phyloP scores from a whole-genome alignment of 2,888 invertebrate genomes.

The Cosmia pyralina region DNA sequence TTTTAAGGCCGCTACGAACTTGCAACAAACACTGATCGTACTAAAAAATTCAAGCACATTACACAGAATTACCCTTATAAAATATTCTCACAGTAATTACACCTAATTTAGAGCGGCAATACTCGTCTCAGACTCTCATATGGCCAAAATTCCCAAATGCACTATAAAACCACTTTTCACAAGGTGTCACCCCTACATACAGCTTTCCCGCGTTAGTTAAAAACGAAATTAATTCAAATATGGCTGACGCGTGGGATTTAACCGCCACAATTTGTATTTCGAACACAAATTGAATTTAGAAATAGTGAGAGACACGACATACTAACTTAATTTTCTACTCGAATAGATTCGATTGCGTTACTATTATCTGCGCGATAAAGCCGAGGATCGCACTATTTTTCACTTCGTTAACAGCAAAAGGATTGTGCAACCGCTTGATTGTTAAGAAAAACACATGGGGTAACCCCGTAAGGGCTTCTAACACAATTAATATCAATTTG shows the following conservation, averaged over 20 bases:
- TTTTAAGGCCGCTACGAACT: conserved; percentile 11
- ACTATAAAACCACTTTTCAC: conserved; percentile 75
- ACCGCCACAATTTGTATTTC: conserved; percentile 84
- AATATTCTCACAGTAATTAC: conserved; percentile 67
- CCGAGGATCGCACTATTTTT: conserved; percentile 67
- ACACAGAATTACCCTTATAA: conserved; percentile 52
- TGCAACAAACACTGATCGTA: conserved; percentile 25
- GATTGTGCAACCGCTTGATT: conserved; percentile 81
- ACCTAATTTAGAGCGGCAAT: conserved; percentile 64
- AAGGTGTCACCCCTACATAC: conserved; percentile 75
- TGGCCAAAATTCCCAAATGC: conserved; percentile 70
- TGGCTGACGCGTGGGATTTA: conserved; percentile 80
- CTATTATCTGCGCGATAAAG: conserved; percentile 69
- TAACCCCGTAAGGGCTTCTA: conserved; percentile 80
- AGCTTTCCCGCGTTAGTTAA: conserved; percentile 83
- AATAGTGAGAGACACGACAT: conserved; percentile 77
- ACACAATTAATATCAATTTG: conserved; percentile 89
- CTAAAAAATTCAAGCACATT: conserved; percentile 51
- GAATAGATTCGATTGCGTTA: conserved; percentile 68
- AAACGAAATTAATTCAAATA: conserved; percentile 85
- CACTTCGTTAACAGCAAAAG: conserved; percentile 66
- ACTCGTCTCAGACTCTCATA: conserved; percentile 60
- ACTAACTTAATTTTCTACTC: conserved; percentile 74
- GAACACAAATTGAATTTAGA: conserved; percentile 85
- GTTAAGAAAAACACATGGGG: conserved; percentile 89